Evolutionary conservation across 1,140 invertebrate genomes (phyloP), one percentile per base, ranked within the genome.

Genomic region (Carcinoscorpius rotundicauda): DNA sequence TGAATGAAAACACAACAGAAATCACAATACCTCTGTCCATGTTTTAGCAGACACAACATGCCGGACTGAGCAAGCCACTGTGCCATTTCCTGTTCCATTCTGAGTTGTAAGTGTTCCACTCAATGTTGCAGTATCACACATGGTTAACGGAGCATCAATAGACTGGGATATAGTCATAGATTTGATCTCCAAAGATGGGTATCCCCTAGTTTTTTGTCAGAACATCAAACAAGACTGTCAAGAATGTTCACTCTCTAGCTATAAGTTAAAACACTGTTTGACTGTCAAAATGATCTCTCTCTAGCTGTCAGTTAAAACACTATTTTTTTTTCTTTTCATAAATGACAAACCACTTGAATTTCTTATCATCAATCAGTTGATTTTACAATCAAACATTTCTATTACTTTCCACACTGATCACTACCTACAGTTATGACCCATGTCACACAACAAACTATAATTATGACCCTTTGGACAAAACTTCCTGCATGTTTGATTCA

Each of bases 161-260:
- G 91, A 93, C 75, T 97, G 93, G 51, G 85, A 83, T 72, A 97
- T 87, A 51, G 86, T 87, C 87, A 97, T 93, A 48, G 88, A 89
- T 63, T 86, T 91, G 5, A 97, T 84, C 81, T 97, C 93, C 67
- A 97, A 81, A 61, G 78, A 82, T 11, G 89, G 88, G 71, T 29
- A 29, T 2, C 29, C 29, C 29, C 29, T 29, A 29, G 29, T 0
- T 29, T 29, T 29, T 29, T 29, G 29, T 29, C 29, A 29, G 29
- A 29, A 29, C 29, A 29, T 29, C 29, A 29, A 29, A 29, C 2
- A 29, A 29, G 29, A 29, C 29, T 29, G 29, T 29, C 29, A 29
- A 29, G 29, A 29, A 29, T 29, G 29, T 10, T 10, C 55, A 11
- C 11, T 11, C 29, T 29, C 29, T 29, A 29, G n/a, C 60, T 51